Base-by-base conservation (phyloP, 2,797 vertebrate species). In the Ctenosaura bakeri region DNA sequence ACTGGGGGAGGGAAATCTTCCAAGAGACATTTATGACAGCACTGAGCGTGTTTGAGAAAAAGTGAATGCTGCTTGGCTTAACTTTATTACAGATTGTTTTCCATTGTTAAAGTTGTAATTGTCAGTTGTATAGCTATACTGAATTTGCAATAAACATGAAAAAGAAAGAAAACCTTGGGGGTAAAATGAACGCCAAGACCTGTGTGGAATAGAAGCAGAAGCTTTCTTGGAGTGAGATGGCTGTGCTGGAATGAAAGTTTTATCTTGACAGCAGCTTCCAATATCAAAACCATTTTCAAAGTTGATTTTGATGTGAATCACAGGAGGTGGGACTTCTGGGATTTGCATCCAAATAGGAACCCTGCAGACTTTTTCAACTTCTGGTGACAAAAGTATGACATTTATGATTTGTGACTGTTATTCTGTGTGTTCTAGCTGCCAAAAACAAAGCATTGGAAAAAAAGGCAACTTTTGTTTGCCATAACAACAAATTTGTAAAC, bases 291-390 rank as follows among this genome's bases (percentile, higher is more conserved):
- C 29, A 88, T 93, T 84, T 90, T 52, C 85, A 94, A 94, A 83
- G 71, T 83, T 91, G 92, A 88, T 93, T 95, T 94, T 95, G 10
- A 96, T 93, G 92, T 94, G 90, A 91, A 89, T 92, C 0, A 0
- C 92, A 89, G 89, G 93, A 94, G 77, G 80, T 73, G 16, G 0
- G 0, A 88, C 94, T 91, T 83, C 78, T 14, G 90, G 89, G 92
- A 95, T 94, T 95, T 93, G 77, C 90, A 92, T 92, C 90, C 93
- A 93, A 94, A 94, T 71, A 92, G 94, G 90, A 95, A 54, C 93
- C 91, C 90, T 86, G 90, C 66, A 94, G 94, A 81, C 90, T 92
- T 94, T 94, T 93, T 95, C 80, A 94, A 94, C 91, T 94, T 89
- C 89, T 94, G 66, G 83, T 0, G 90, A 93, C 91, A 96, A 94